A percentile compares a stretch with the other conserved stretches of the same genome.
These are phyloP conservation scores for Anarrhichthys ocellatus DNA, from an alignment of 2,113 vertebrate genomes.

Conservation along the genomic window DNA sequence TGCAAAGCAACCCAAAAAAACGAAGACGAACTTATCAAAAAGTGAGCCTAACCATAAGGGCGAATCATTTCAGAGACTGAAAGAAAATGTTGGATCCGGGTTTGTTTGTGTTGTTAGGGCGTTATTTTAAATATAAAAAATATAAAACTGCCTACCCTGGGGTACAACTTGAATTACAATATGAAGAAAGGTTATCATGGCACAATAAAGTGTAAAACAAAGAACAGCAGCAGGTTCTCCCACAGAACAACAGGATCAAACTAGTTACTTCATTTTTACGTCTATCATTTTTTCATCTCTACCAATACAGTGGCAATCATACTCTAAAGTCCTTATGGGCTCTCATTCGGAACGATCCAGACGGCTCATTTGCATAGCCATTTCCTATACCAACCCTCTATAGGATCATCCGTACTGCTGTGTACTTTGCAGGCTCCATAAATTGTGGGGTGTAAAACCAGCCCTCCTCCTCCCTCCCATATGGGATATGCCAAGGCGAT, in stretches of 20 bases:
- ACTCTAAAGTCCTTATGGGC: neutral
- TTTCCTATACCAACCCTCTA: slow-evolving; percentile 38
- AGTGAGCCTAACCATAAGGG: neutral
- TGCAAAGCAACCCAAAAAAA: neutral
- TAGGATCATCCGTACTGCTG: slow-evolving; percentile 48
- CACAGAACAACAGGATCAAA: neutral
- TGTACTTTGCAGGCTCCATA: slow-evolving; percentile 66
- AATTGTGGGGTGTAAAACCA: slow-evolving; percentile 64
- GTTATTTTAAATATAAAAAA: neutral
- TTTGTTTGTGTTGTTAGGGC: neutral
- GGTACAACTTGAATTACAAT: neutral
- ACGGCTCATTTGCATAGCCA: slow-evolving; percentile 59
- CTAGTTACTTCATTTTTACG: too few species aligned
- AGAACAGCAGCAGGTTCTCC: neutral
- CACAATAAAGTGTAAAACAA: neutral
- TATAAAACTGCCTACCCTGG: neutral
- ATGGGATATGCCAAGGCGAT: slow-evolving; percentile 38
- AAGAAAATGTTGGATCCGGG: neutral
- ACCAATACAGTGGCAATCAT: neutral
- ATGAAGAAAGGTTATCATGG: neutral
- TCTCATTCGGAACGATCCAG: slow-evolving; percentile 41
- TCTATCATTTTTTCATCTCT: neutral
- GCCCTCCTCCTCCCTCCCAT: slow-evolving; percentile 27
- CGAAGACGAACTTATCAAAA: neutral
- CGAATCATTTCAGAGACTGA: neutral